Evolutionary conservation across 2,888 invertebrate genomes (phyloP), one percentile per base, ranked within the genome.

Genomic region (Sminthurinus aureus): DNA sequence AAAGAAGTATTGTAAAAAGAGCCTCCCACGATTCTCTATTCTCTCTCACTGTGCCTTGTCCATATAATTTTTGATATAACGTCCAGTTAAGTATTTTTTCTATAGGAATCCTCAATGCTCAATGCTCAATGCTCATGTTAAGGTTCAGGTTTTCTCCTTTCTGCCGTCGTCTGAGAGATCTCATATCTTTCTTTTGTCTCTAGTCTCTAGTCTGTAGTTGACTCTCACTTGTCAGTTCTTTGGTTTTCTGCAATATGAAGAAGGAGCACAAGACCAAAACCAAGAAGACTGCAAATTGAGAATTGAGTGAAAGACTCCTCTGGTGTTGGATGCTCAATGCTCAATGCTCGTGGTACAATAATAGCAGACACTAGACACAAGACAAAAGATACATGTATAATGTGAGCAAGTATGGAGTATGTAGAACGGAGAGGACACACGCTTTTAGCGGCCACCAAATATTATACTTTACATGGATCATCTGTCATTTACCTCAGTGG

Each of bases 381-480:
- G 15, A 11, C 67, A 11, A 20, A 20, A 20, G n/a, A 8, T 67
- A 18, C 22, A 67, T 67, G 22, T n/a, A 18, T 15, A 67, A 71
- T 71, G 4, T 20, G 6, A 6, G 26, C 2, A 6, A 9, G 4
- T 71, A 22, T 13, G 22, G 20, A 26, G 15, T 71, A 2, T 58
- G 58, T 58, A n/a, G n/a, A n/a, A n/a, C n/a, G 18, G 2, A 58
- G 2, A 18, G 58, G 15, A 58, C 58, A 58, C 58, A 58, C 58
- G 58, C 58, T 58, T 58, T 58, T 58, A 58, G 2, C 58, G 58
- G 58, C 58, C 58, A 58, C 58, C 58, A 58, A 76, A 76, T 24
- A 76, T 76, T 51, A 22, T 51, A 76, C 51, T 76, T 76, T 52
- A 76, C 58, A 58, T 76, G 76, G 76, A 38, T 76, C 58, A 51